A percentile compares a stretch with the other conserved stretches of the same genome.
Conservation (phyloP, 2,113 vertebrate species). For the Laticauda colubrina region DNA sequence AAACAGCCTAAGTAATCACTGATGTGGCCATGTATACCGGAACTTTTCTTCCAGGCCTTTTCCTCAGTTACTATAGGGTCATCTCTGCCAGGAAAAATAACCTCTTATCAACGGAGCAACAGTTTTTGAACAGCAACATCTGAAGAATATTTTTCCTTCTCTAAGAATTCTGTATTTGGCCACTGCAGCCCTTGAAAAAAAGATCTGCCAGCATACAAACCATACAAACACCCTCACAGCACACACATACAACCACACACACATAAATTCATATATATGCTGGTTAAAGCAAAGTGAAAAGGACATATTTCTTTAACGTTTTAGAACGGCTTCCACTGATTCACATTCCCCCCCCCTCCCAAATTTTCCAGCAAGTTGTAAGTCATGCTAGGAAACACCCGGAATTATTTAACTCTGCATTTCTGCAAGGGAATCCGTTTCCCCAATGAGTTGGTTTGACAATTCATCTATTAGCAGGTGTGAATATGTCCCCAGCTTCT, state of each 20-base stretch:
- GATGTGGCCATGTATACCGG: slow-evolving; percentile 47
- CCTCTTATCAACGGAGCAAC: neutral
- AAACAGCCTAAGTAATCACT: slow-evolving; percentile 47
- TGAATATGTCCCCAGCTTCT: slow-evolving; percentile 46
- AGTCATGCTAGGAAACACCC: slow-evolving; percentile 41
- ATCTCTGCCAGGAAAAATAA: slow-evolving; percentile 14
- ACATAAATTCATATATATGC: neutral
- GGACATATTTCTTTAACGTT: neutral
- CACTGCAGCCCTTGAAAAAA: slow-evolving; percentile 28
- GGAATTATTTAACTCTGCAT: slow-evolving; percentile 31
- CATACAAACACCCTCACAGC: neutral
- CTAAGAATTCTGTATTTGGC: neutral
- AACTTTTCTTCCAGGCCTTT: slow-evolving; percentile 53
- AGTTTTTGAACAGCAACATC: neutral
- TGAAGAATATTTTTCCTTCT: neutral
- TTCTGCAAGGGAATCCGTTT: slow-evolving; percentile 26
- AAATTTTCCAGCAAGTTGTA: slow-evolving; percentile 21
- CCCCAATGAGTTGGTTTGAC: slow-evolving; percentile 33
- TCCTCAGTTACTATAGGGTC: slow-evolving; percentile 4
- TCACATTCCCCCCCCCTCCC: neutral
- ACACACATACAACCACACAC: neutral
- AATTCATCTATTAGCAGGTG: slow-evolving; percentile 50
- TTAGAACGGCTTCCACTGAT: neutral
- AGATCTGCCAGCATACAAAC: slow-evolving; percentile 2
- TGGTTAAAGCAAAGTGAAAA: slow-evolving; percentile 25